Conservation (phyloP, 35 echinoderm and acorn worm species). For the Apostichopus japonicus region DNA sequence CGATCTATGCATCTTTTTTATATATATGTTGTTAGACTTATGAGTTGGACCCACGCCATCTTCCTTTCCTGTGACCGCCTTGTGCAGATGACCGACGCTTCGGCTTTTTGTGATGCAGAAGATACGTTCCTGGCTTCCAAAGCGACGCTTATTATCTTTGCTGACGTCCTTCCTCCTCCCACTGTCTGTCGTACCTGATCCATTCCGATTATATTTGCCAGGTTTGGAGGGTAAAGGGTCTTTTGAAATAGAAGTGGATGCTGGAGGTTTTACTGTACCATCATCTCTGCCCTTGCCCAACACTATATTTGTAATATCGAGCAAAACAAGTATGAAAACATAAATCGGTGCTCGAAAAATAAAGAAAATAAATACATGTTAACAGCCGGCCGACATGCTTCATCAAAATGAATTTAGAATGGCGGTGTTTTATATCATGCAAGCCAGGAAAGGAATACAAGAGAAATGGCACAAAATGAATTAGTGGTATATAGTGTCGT, state of each 20-base stretch:
- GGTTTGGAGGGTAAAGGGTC: neutral
- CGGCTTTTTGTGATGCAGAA: constrained; percentile 48
- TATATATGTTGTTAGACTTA: no score
- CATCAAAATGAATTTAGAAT: neutral
- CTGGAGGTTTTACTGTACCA: neutral
- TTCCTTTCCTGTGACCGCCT: neutral
- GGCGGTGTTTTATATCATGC: constrained; percentile 12
- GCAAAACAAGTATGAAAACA: neutral
- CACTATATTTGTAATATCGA: neutral
- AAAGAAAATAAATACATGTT: no score
- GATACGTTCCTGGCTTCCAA: constrained; percentile 33
- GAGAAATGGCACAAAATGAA: no score
- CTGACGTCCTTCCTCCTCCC: neutral
- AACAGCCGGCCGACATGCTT: no score
- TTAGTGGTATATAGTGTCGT: no score
- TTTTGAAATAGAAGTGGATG: neutral
- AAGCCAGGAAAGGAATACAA: neutral
- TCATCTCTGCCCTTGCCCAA: neutral
- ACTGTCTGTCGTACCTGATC: neutral
- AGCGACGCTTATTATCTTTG: neutral
- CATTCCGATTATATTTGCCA: neutral
- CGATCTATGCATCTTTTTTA: neutral
- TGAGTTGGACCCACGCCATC: neutral
- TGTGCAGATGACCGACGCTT: neutral
- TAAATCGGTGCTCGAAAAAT: neutral